Percentiles rank a stretch among this genome's conserved stretches.
phyloP scores from a whole-genome alignment of 2,113 vertebrate genomes.

The Tretioscincus oriximinensis region DNA sequence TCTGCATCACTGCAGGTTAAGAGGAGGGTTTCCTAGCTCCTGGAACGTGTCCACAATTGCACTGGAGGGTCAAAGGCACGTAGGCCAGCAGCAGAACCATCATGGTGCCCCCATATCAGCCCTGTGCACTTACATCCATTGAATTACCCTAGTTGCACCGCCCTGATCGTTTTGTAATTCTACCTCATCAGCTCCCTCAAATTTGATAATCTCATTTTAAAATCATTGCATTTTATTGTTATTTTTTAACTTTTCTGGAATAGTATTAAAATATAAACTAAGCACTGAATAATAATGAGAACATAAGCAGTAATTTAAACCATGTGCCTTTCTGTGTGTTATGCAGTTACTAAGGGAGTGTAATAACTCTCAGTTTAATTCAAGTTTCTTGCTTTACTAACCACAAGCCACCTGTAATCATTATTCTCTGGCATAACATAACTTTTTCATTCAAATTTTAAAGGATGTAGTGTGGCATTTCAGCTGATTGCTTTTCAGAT shows the following conservation, averaged over 20 bases:
- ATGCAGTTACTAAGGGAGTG: constrained; percentile 34
- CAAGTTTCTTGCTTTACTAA: constrained; percentile 38
- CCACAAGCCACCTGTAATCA: constrained; percentile 36
- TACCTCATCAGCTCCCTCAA: not conserved
- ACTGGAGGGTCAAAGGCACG: too few relatives aligned
- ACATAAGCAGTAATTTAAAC: constrained; percentile 39
- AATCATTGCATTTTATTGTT: constrained; percentile 21
- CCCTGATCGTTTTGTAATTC: not conserved
- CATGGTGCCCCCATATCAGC: too few relatives aligned
- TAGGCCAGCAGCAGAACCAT: too few relatives aligned
- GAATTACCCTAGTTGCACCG: too few relatives aligned
- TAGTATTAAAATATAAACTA: constrained; percentile 24
- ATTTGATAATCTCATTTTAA: constrained; percentile 24
- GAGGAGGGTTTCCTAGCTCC: too few relatives aligned
- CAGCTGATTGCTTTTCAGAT: constrained; percentile 11
- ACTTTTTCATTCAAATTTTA: constrained; percentile 23
- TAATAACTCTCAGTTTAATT: constrained; percentile 32
- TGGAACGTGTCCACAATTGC: too few relatives aligned
- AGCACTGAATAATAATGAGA: constrained; percentile 19
- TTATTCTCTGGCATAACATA: constrained; percentile 27
- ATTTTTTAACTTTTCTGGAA: constrained; percentile 19
- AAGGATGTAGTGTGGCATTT: constrained; percentile 27
- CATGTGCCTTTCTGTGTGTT: constrained; percentile 28
- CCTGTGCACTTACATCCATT: too few relatives aligned
- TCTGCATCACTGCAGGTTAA: too few relatives aligned